Conservation (phyloP, 1,140 invertebrate species). For the Drosophila elegans region DNA sequence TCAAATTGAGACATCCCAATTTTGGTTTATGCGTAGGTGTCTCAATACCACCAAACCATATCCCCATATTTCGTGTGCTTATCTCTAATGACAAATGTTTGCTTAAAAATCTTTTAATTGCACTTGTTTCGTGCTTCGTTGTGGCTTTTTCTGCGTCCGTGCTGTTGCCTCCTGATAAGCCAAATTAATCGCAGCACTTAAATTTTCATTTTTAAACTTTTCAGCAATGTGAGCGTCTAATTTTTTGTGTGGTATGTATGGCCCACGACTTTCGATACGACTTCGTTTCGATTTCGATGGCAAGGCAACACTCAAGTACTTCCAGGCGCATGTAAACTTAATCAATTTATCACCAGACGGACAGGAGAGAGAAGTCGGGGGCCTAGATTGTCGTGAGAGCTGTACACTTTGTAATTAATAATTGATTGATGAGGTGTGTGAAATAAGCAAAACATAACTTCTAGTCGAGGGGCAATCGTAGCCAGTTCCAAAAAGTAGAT, state of each 20-base stretch:
- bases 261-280: slow-evolving; percentile 50
- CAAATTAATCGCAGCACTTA: slow-evolving; percentile 83
- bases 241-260: slow-evolving; percentile 1
- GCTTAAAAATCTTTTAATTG: slow-evolving; percentile 83
- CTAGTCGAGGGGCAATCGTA: not conserved
- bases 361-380: not conserved
- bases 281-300: slow-evolving; percentile 49
- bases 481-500: slow-evolving; percentile 8
- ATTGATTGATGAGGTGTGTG: slow-evolving; percentile 72
- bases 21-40: slow-evolving; percentile 72
- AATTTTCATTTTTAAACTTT: slow-evolving; percentile 78
- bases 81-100: slow-evolving; percentile 83
- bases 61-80: slow-evolving; percentile 26
- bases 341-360: slow-evolving; percentile 66
- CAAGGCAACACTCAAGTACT: slow-evolving; percentile 19
- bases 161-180: slow-evolving; percentile 60
- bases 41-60: not conserved
- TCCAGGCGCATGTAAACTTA: slow-evolving; percentile 65
- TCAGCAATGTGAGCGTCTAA: slow-evolving; percentile 17
- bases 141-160: slow-evolving; percentile 15
- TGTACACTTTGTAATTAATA: slow-evolving; percentile 78
- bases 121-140: slow-evolving; percentile 67
- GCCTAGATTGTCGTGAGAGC: slow-evolving; percentile 13
- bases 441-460: slow-evolving; percentile 41
- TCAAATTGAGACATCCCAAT: slow-evolving; percentile 75